phyloP scores from a whole-genome alignment of 2,113 vertebrate species.

The Lipophrys pholis region DNA sequence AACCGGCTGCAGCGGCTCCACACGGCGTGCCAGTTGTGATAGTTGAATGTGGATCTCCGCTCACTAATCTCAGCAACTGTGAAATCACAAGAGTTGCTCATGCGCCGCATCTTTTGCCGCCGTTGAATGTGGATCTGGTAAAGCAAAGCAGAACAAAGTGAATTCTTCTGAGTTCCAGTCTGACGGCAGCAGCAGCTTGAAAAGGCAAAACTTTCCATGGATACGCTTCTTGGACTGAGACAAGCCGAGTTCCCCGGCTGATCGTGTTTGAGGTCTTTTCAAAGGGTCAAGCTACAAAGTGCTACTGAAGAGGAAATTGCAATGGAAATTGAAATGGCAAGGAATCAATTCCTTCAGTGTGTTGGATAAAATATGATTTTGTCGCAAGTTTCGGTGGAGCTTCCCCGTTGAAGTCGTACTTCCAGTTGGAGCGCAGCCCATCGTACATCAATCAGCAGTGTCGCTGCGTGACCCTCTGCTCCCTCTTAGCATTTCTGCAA shows the following conservation, averaged over 20 bases:
- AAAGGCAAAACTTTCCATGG: slow-evolving; percentile 32
- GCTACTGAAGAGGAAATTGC: not conserved
- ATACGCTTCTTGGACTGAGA: not conserved
- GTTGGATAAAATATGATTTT: slow-evolving; percentile 7
- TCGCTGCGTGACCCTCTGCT: slow-evolving; percentile 24
- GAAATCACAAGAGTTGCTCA: slow-evolving; percentile 43
- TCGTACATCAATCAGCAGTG: slow-evolving; percentile 38
- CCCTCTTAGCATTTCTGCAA: slow-evolving; percentile 50
- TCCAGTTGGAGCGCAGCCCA: slow-evolving; percentile 34
- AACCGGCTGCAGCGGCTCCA: slow-evolving; percentile 11
- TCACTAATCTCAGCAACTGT: slow-evolving; percentile 44
- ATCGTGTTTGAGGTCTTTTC: slow-evolving; percentile 4
- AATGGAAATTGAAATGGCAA: slow-evolving; percentile 19
- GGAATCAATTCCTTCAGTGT: not conserved
- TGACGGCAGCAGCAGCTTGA: slow-evolving; percentile 36
- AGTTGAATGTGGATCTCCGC: slow-evolving; percentile 25
- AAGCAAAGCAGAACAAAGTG: slow-evolving; percentile 33
- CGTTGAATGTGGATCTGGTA: slow-evolving; percentile 12
- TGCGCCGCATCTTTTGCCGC: not conserved
- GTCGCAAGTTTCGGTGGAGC: not conserved
- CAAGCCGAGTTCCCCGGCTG: slow-evolving; percentile 10
- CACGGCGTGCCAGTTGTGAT: slow-evolving; percentile 17
- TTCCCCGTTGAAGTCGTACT: not conserved
- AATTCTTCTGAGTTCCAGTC: slow-evolving; percentile 19
- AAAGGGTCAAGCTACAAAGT: slow-evolving; percentile 34